Evolutionary conservation across 2,113 vertebrate genomes (phyloP).

Genomic region (Amphiprion percula): DNA sequence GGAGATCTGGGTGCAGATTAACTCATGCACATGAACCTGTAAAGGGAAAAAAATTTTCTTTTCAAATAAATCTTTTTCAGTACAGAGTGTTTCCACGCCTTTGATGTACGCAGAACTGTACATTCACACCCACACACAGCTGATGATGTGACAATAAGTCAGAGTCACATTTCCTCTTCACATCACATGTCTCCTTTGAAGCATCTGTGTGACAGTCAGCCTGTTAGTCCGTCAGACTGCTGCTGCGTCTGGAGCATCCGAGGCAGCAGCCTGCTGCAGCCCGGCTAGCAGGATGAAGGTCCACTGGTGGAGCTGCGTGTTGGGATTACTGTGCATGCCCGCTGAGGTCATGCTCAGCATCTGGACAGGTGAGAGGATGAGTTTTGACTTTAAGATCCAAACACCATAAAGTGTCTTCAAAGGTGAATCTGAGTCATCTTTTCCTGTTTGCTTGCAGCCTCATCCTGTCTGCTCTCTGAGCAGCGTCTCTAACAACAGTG

Average conservation of each 20-base stretch:
- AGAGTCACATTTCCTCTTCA: conserved; percentile 47
- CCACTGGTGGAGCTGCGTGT: conserved; percentile 58
- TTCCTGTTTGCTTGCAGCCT: conserved; percentile 46
- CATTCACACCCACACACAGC: conserved; percentile 25
- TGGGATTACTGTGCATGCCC: conserved; percentile 64
- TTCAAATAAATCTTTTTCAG: too few relatives aligned
- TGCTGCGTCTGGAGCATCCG: not conserved
- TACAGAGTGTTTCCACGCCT: too few relatives aligned
- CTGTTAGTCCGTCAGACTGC: not conserved
- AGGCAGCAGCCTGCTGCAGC: not conserved
- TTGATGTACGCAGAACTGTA: not conserved
- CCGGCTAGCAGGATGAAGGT: conserved; percentile 50
- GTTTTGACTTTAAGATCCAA: not conserved
- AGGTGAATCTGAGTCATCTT: conserved; percentile 21
- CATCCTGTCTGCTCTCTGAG: not conserved
- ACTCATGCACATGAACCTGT: too few relatives aligned
- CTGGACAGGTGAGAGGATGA: conserved; percentile 56
- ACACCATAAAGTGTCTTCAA: not conserved
- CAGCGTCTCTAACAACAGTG: not conserved
- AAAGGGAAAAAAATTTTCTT: too few relatives aligned
- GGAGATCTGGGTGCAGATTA: too few relatives aligned
- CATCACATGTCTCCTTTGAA: not conserved
- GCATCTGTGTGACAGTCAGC: not conserved
- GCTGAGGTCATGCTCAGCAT: conserved; percentile 1
- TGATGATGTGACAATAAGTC: not conserved